Conservation (phyloP, 2,113 vertebrate species). For the Patagioenas fasciata region DNA sequence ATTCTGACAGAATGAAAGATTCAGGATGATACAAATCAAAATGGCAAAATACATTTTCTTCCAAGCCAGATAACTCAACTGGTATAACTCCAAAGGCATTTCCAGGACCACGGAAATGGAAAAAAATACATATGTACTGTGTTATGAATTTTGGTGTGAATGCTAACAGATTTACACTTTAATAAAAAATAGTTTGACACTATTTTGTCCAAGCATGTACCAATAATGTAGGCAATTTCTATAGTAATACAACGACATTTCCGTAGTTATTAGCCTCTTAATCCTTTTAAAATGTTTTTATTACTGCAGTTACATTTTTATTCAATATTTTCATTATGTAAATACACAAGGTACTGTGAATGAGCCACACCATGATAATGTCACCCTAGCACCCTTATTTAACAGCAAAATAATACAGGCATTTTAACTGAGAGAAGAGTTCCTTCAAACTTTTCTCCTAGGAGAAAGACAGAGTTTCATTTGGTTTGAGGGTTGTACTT, state of each 20-base stretch:
- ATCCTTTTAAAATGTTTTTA: neutral
- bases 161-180: neutral
- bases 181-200: neutral
- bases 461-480: neutral
- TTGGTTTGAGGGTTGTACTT: neutral
- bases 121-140: neutral
- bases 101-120: neutral
- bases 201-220: neutral
- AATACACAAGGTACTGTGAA: neutral
- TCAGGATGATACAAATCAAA: constrained; percentile 48
- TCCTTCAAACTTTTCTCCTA: neutral
- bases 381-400: neutral
- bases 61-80: neutral
- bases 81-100: neutral
- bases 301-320: neutral
- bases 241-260: neutral
- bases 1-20: constrained; percentile 45
- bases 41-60: constrained; percentile 28
- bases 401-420: neutral
- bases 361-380: neutral
- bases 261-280: neutral
- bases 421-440: neutral
- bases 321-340: neutral
- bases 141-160: neutral
- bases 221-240: neutral